Conservation (phyloP, 2,888 invertebrate species). For the Epinotia nisella region DNA sequence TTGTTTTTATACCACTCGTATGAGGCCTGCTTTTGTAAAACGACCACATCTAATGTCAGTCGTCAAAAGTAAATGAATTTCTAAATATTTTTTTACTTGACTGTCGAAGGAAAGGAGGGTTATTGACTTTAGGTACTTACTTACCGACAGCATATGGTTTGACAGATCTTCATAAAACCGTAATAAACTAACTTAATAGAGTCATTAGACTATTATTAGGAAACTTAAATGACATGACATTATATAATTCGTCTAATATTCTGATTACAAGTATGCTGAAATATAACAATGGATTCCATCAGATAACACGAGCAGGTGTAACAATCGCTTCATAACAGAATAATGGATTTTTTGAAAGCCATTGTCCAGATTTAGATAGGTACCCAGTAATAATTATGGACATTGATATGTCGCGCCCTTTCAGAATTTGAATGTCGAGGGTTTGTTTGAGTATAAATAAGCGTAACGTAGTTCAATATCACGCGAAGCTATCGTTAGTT, state of each 20-base stretch:
- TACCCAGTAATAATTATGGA: conserved; percentile 65
- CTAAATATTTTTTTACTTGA: no score
- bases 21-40: no score
- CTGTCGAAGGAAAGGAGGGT: no score
- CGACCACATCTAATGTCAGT: no score
- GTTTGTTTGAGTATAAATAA: conserved; percentile 80
- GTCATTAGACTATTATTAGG: background rate
- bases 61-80: no score
- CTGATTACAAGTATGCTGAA: background rate
- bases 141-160: background rate
- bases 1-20: no score
- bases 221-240: no score
- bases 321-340: background rate
- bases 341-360: background rate
- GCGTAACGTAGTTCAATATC: conserved; percentile 74
- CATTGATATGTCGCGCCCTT: conserved; percentile 77
- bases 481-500: conserved; percentile 82
- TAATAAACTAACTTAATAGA: background rate
- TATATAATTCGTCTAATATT: no score
- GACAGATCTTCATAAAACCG: background rate
- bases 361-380: conserved; percentile 15
- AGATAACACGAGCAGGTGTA: conserved; percentile 2
- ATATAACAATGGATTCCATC: conserved; percentile 4
- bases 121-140: background rate
- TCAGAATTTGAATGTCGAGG: conserved; percentile 72